phyloP scores from a whole-genome alignment of 2,797 vertebrate genomes.

The Cygnus olor region DNA sequence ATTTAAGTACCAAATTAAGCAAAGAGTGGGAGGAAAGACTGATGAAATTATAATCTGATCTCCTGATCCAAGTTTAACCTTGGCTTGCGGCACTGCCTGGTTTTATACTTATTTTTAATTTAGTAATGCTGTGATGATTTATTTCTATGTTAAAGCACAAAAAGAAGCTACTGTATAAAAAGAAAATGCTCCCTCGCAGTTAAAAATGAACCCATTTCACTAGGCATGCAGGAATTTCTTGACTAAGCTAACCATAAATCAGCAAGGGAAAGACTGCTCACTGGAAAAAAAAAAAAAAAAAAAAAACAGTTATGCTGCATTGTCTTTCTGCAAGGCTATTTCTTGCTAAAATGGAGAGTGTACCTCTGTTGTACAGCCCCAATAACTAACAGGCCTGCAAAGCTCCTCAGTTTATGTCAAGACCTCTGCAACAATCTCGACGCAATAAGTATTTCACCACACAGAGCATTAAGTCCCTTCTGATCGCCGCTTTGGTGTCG shows the following conservation, averaged over 20 bases:
- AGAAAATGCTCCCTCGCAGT: neutral
- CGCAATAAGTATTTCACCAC: rapidly evolving
- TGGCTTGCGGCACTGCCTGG: neutral
- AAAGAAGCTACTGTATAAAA: neutral
- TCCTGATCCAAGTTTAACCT: conserved; percentile 53
- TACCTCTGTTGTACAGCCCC: neutral
- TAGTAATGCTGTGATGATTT: conserved; percentile 33
- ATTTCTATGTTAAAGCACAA: conserved; percentile 19
- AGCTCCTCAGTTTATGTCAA: neutral
- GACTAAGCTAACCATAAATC: neutral
- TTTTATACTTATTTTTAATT: conserved; percentile 34
- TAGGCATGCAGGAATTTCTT: neutral
- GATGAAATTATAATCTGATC: conserved; percentile 43
- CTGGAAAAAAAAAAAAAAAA: neutral
- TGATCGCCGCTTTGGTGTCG: neutral
- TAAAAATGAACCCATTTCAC: neutral
- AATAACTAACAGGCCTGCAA: neutral
- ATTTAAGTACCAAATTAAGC: conserved; percentile 59
- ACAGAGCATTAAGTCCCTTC: neutral
- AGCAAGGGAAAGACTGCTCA: neutral
- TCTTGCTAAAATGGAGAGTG: neutral
- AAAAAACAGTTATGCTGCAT: neutral
- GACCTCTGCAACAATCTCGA: neutral
- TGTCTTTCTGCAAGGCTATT: neutral
- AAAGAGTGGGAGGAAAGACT: conserved; percentile 35